Base-by-base conservation (phyloP, 2,888 invertebrate species). In the Eristalis arbustorum region DNA sequence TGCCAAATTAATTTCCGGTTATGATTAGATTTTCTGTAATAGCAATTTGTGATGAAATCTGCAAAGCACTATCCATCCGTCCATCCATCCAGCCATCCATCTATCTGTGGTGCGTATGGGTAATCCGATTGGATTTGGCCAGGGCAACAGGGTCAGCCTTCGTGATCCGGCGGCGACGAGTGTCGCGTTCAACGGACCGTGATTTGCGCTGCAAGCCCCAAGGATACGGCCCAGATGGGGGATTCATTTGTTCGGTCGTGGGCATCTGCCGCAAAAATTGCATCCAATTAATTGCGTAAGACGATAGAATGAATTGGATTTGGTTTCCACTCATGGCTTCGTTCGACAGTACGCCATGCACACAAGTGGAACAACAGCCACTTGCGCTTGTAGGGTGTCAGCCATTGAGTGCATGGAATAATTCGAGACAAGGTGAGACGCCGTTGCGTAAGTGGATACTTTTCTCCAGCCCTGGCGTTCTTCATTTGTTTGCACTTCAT, bases 1-100 rank as follows among this genome's bases (percentile, higher is more conserved):
- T 92, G 92, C 92, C 92, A 92, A 92, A 92, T 92, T 92, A 92
- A 92, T 92, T 92, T 92, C 92, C 92, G 92, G 92, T 92, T 91
- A 92, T 92, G 92, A 92, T 92, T 92, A 92, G 92, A 92, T 92
- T 92, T 92, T 91, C 91, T 91, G 91, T 92, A 92, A 92, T 92
- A 91, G 92, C 92, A 92, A 92, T 92, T 92, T 92, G 92, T 90
- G 92, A 92, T 91, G 78, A 82, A 83, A 83, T 87, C 83, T 83
- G 75, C 63, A 79, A 73, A 42, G 73, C 69, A 74, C 69, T 84
- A 3, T 10, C 22, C 61, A 13, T 37, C 5, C 66, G 5, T 18
- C 10, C 37, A 14, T 11, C 22, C 61, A 14, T 40, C 14, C 59
- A 49, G 40, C 14, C 25, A 14, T 59, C 25, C 13, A 59, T 59